phyloP scores from a whole-genome alignment of 2,888 invertebrate genomes.

The Agapetus fuscipes region DNA sequence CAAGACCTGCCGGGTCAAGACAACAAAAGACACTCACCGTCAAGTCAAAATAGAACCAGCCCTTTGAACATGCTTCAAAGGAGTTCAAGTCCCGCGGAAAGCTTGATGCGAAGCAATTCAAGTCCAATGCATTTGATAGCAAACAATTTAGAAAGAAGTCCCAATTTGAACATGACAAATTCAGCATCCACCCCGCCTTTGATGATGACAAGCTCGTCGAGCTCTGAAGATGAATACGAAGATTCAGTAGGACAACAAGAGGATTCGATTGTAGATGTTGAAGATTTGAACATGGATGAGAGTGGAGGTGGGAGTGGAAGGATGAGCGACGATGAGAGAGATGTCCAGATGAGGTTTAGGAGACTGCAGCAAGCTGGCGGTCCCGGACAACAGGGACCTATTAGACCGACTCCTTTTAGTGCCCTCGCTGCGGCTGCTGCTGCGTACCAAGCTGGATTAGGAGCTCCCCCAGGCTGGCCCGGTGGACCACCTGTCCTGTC shows the following conservation, averaged over 20 bases:
- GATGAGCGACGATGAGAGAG: conserved; percentile 30
- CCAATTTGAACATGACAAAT: conserved; percentile 42
- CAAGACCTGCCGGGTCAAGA: conserved; percentile 41
- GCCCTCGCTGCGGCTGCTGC: conserved; percentile 61
- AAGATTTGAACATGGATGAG: conserved; percentile 57
- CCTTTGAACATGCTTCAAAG: conserved; percentile 24
- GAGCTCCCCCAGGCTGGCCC: conserved; percentile 47
- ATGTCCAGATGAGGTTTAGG: conserved; percentile 23
- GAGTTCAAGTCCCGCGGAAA: conserved; percentile 3
- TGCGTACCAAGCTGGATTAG: conserved; percentile 53
- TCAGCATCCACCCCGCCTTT: conserved; percentile 33
- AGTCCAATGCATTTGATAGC: conserved; percentile 9
- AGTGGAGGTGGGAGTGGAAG: conserved; percentile 35
- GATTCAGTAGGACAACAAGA: conserved; percentile 61
- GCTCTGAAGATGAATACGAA: conserved; percentile 53
- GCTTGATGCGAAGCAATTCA: conserved; percentile 24
- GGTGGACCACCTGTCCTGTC: conserved; percentile 48
- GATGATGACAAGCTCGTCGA: conserved; percentile 23
- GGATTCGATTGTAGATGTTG: conserved; percentile 68
- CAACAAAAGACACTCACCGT: conserved; percentile 21
- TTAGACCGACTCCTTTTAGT: conserved; percentile 69
- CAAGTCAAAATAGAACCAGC: conserved; percentile 21
- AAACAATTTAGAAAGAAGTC: conserved; percentile 27
- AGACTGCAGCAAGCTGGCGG: conserved; percentile 29
- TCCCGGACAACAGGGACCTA: conserved; percentile 43